Evolutionary conservation across 2,888 invertebrate species (phyloP), one percentile per base, ranked within the genome.

Genomic region (Piscicola geometra): DNA sequence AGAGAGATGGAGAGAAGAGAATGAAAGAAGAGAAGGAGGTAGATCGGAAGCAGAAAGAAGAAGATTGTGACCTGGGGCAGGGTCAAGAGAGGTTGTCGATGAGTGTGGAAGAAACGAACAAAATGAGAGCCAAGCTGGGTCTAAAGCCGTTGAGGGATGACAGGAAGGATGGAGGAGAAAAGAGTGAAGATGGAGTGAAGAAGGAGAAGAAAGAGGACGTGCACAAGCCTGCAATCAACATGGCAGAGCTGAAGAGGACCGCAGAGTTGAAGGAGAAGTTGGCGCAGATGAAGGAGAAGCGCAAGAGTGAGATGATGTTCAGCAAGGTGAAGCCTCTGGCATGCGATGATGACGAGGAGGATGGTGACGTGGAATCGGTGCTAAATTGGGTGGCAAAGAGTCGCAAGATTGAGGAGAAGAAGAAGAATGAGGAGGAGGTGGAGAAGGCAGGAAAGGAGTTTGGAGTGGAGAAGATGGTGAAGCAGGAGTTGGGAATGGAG

Each of bases 361-460:
- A 90, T 21, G 93, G 91, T 81, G 84, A 85, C 41, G 90, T 90
- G 21, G 93, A 91, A 81, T 84, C 85, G 41, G 82, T 82, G 0
- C 73, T 79, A 25, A 89, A 89, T 32, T 99, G 98, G 98, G 91
- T 98, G 41, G 87, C 89, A 81, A 92, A 90, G 82, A 92, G 89
- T 80, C 88, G 95, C 18, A 89, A 90, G 72, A 86, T 91, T 1
- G 90, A 91, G 72, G 88, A 90, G 80, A 92, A 93, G 81, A 93
- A 91, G 82, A 90, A 89, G 79, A 91, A 92, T 81, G 97, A 97
- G 0, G 92, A 91, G 28, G 91, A 92, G 86, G 88, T 92, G 85
- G 97, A 94, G 32, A 94, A 93, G 84, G 89, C 93, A 88, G 98
- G 98, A 86, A 92, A 90, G 80, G 94, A 93, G 84, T 96, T 97